Conservation (phyloP, 1,140 invertebrate genomes). For the Ectropis grisescens region DNA sequence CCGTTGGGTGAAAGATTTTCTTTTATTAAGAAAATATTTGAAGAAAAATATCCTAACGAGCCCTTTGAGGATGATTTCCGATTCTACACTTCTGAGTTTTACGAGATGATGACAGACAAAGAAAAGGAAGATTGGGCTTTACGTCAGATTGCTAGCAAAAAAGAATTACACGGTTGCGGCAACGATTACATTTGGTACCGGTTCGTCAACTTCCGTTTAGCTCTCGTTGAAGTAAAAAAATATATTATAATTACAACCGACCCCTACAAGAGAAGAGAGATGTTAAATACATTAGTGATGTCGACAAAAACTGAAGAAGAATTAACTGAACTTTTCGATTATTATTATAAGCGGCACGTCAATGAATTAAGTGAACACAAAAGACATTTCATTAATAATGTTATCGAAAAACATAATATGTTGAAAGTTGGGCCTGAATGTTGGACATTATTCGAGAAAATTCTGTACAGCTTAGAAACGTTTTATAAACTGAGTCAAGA, state of each 20-base stretch:
- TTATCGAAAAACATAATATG: conserved; percentile 23
- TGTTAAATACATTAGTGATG: conserved; percentile 25
- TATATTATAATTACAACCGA: conserved; percentile 20
- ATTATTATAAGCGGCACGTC: conserved; percentile 36
- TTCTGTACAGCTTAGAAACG: conserved; percentile 31
- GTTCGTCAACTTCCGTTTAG: conserved; percentile 30
- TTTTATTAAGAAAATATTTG: conserved; percentile 31
- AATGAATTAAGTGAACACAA: conserved; percentile 29
- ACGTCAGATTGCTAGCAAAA: conserved; percentile 21
- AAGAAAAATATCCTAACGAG: conserved; percentile 20
- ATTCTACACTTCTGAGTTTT: conserved; percentile 28
- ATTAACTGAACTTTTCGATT: conserved; percentile 24
- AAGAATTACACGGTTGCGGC: conserved; percentile 22
- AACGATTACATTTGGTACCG: conserved; percentile 34
- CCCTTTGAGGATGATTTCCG: conserved; percentile 29
- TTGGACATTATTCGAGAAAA: conserved; percentile 33
- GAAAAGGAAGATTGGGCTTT: conserved; percentile 38
- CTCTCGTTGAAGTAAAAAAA: conserved; percentile 31
- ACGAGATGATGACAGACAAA: conserved; percentile 24
- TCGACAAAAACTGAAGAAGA: conserved; percentile 26
- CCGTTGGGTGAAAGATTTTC: conserved; percentile 22
- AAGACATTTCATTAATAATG: conserved; percentile 27
- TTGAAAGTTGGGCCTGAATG: conserved; percentile 29
- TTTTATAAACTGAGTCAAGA: conserved; percentile 7
- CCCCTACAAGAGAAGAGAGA: conserved; percentile 14